A percentile compares a stretch with the other conserved stretches of the same genome.
phyloP scores from a whole-genome alignment of 2,113 vertebrate genomes.

The Fukomys damarensis region DNA sequence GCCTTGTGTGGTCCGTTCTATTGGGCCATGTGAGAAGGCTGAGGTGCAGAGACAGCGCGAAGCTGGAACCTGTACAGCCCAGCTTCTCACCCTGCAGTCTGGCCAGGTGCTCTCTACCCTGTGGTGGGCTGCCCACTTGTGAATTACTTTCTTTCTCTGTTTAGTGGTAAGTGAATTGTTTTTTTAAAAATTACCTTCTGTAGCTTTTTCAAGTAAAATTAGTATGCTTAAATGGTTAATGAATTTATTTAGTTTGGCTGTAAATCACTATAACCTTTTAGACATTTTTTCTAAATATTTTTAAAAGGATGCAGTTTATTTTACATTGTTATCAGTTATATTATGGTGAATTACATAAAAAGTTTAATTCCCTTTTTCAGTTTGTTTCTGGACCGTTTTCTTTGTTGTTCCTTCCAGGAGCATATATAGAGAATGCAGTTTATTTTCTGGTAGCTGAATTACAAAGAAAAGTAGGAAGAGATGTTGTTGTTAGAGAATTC shows the following conservation, averaged over 20 bases:
- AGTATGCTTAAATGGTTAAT: not conserved
- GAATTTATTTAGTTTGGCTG: constrained; percentile 37
- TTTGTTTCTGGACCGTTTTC: constrained; percentile 30
- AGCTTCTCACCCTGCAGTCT: not conserved
- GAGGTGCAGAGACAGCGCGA: not conserved
- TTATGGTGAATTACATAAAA: not conserved
- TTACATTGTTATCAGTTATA: not conserved
- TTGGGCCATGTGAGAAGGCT: not conserved
- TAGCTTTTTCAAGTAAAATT: constrained; percentile 35
- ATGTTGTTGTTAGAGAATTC: not conserved
- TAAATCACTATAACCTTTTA: not conserved
- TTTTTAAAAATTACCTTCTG: not conserved
- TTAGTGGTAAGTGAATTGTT: not conserved
- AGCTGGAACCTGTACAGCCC: not conserved
- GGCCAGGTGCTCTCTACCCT: not conserved
- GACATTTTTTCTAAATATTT: not conserved
- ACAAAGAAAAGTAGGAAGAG: not conserved
- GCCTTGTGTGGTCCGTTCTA: not conserved
- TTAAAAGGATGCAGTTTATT: constrained; percentile 3
- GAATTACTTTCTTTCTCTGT: constrained; percentile 32
- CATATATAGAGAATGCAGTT: not conserved
- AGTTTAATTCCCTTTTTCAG: not conserved
- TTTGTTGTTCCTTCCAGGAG: not conserved
- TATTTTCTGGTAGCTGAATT: not conserved
- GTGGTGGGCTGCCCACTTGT: not conserved